Conservation (phyloP, 2,113 vertebrate genomes). For the Myocastor coypus region DNA sequence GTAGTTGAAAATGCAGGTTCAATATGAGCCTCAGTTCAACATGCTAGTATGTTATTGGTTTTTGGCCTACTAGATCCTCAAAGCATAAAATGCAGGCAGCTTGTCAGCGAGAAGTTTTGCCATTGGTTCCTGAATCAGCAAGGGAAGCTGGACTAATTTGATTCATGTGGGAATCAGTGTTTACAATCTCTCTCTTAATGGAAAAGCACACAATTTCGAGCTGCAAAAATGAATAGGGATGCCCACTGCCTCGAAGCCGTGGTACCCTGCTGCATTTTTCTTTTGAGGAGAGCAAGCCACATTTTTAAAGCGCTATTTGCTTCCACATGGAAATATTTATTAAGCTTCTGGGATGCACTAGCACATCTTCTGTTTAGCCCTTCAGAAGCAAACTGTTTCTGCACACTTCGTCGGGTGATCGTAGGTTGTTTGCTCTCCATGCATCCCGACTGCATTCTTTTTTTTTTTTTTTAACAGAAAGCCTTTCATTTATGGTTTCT, state of each 20-base stretch:
- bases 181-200: constrained; percentile 70
- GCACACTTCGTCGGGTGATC: constrained; percentile 67
- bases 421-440: constrained; percentile 75
- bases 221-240: constrained; percentile 73
- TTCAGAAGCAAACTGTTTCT: constrained; percentile 84
- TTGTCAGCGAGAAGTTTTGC: constrained; percentile 58
- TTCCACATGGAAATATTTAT: constrained; percentile 84
- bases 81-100: neutral
- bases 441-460: constrained; percentile 73
- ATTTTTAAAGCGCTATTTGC: constrained; percentile 83
- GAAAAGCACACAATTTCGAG: constrained; percentile 77
- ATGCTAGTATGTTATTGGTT: neutral
- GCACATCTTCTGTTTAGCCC: constrained; percentile 76
- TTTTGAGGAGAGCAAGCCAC: constrained; percentile 78
- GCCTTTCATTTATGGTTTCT: constrained; percentile 71
- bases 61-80: neutral
- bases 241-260: constrained; percentile 69
- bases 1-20: neutral
- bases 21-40: neutral
- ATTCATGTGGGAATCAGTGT: constrained; percentile 67
- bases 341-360: constrained; percentile 78
- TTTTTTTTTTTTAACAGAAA: neutral
- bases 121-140: constrained; percentile 51
- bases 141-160: constrained; percentile 64
- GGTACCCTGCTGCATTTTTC: constrained; percentile 59